Percentiles rank a stretch among this genome's conserved stretches.
Evolutionary conservation across 2,888 invertebrate genomes (phyloP).

Genomic region (Tolmerus cingulatus): DNA sequence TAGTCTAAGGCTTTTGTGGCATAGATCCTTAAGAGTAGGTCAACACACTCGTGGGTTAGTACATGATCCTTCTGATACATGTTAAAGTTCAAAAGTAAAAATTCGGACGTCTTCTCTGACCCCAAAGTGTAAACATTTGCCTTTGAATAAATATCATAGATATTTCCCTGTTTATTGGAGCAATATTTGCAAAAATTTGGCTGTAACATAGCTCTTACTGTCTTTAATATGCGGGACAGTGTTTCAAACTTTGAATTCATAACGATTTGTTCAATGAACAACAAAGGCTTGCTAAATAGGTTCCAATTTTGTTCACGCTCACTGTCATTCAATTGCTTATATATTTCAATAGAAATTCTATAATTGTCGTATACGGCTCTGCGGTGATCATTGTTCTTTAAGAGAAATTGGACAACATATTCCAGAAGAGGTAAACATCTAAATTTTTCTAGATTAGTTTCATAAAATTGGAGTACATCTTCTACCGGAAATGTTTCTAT

Average conservation of each 20-base stretch:
- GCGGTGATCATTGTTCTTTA: conserved; percentile 57
- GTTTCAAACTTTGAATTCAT: conserved; percentile 85
- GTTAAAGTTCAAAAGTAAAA: conserved; percentile 69
- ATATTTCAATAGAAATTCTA: conserved; percentile 73
- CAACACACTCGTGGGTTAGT: conserved; percentile 71
- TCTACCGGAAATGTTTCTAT: conserved; percentile 68
- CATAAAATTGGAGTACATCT: conserved; percentile 71
- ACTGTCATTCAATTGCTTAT: conserved; percentile 68
- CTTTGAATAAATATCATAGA: conserved; percentile 54
- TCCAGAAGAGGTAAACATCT: conserved; percentile 71
- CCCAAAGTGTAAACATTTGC: background rate
- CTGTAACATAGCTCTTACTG: background rate
- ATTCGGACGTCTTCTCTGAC: conserved; percentile 51
- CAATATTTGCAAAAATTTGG: conserved; percentile 55
- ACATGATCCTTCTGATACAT: conserved; percentile 68
- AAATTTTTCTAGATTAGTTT: conserved; percentile 70
- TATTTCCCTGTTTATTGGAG: conserved; percentile 56
- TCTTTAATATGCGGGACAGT: conserved; percentile 67
- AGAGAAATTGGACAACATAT: conserved; percentile 71
- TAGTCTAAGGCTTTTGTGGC: conserved; percentile 83
- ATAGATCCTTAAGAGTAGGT: conserved; percentile 75
- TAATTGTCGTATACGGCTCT: conserved; percentile 69
- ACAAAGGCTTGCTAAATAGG: conserved; percentile 73
- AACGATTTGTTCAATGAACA: conserved; percentile 83
- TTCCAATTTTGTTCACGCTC: conserved; percentile 71